Evolutionary conservation across 2,888 invertebrate genomes (phyloP).

Genomic region (Chrysolina haemoptera): DNA sequence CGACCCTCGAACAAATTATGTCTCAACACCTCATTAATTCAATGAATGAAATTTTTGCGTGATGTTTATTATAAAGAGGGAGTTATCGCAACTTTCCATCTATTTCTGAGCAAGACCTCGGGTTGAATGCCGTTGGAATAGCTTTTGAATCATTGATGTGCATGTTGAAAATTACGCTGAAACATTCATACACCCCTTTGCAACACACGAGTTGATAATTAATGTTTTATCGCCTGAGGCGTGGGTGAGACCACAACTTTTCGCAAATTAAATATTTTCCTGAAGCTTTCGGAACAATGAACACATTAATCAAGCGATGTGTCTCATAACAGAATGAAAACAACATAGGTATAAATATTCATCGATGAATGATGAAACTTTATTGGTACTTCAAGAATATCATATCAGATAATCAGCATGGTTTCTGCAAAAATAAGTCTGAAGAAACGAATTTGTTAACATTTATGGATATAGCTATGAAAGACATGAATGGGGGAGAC

Average conservation of each 20-base stretch:
- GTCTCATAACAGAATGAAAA: not conserved
- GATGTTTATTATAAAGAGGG: not conserved
- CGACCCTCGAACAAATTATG: not conserved
- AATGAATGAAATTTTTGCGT: not conserved
- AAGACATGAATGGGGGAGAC: too few species aligned
- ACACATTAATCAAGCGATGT: not conserved
- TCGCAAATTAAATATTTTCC: slow-evolving; percentile 2
- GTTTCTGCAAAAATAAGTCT: too few species aligned
- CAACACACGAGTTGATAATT: not conserved
- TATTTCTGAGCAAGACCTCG: not conserved
- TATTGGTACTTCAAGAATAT: too few species aligned
- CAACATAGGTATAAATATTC: not conserved
- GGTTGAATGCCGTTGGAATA: not conserved
- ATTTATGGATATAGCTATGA: too few species aligned
- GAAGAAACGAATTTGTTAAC: too few species aligned
- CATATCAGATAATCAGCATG: too few species aligned
- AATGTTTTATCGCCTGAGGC: slow-evolving; percentile 1
- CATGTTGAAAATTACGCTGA: slow-evolving; percentile 9
- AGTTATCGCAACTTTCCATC: not conserved
- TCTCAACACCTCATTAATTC: not conserved
- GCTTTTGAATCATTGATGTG: slow-evolving; percentile 10
- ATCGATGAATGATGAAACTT: not conserved
- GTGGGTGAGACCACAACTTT: not conserved
- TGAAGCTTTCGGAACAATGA: not conserved
- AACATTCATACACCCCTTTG: not conserved